These are phyloP conservation scores for Lampris megalopsis DNA, from an alignment of 2,113 vertebrate species.

Conservation along the genomic window DNA sequence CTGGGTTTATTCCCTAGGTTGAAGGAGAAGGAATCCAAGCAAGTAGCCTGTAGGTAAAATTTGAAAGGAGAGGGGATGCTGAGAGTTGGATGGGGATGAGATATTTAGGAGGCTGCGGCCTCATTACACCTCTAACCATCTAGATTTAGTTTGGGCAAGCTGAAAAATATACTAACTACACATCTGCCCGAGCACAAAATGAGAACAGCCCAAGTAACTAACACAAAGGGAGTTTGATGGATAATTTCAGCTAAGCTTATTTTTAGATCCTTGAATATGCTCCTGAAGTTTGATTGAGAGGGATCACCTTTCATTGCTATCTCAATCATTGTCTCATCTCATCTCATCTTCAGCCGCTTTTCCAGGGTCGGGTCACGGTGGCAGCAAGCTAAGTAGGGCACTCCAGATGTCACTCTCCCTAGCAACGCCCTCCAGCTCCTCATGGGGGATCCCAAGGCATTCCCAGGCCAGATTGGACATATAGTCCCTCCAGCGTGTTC, in stretches of 20 bases:
- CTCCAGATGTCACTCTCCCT: too few relatives aligned
- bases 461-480: too few relatives aligned
- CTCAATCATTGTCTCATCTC: background rate
- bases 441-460: too few relatives aligned
- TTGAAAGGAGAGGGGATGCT: background rate
- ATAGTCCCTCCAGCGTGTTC: too few relatives aligned
- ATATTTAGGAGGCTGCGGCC: background rate
- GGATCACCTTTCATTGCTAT: constrained; percentile 35
- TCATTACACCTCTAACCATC: constrained; percentile 18
- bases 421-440: too few relatives aligned
- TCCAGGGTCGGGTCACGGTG: too few relatives aligned
- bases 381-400: too few relatives aligned
- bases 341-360: too few relatives aligned
- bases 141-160: background rate
- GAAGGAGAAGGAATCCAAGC: constrained; percentile 4
- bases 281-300: constrained; percentile 22
- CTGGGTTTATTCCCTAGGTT: too few relatives aligned
- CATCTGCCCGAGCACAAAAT: constrained; percentile 39
- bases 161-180: constrained; percentile 55
- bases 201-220: constrained; percentile 31
- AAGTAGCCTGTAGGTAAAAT: background rate
- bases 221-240: constrained; percentile 27
- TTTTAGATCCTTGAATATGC: constrained; percentile 32
- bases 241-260: constrained; percentile 20
- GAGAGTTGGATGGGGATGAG: too few relatives aligned